Base-by-base conservation (phyloP, 2,888 invertebrate genomes). In the Ypsolopha sequella region DNA sequence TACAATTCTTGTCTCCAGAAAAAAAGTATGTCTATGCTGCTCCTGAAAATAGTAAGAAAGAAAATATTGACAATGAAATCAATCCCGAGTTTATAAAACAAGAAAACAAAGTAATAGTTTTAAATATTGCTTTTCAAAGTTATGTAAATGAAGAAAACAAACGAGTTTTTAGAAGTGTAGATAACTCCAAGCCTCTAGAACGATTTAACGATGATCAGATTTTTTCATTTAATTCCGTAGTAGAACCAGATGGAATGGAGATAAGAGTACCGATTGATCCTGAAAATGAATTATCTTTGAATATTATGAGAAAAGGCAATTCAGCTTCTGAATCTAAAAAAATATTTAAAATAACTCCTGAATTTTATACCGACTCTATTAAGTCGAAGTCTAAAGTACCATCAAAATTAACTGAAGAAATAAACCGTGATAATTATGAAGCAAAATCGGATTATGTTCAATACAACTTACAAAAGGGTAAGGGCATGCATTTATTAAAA, bases 41-140 rank as follows among this genome's bases (percentile, higher is more conserved):
- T n/a, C n/a, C n/a, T 24, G 24, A 24, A 3, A 24, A 24, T 24
- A 24, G 24, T 24, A 24, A 24, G 24, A 24, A 24, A 24, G 24
- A 24, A 24, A 24, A 24, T 24, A 24, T 24, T 24, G 24, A 3
- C 24, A 2, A 24, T 24, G 24, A 4, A 24, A 24, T 24, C 24
- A 24, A 24, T 4, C 24, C 2, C 4, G 24, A 24, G 24, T 4
- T 24, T 24, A 24, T 4, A 4, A 24, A 24, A 24, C 24, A 24
- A 24, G 24, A 51, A 55, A 53, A 53, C 43, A 47, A 48, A 44
- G 51, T 38, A 51, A 44, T 51, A 34, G 41, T 50, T 52, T 34
- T 77, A 11, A 65, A 78, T 49, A 56, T 84, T 47, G 71, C 65
- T 50, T 73, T 81, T 54, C 70, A 73, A 52, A 69, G 63, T 13